Evolutionary conservation across 2,797 vertebrate genomes (phyloP), one percentile per base, ranked within the genome.

Genomic region (Diceros bicornis): DNA sequence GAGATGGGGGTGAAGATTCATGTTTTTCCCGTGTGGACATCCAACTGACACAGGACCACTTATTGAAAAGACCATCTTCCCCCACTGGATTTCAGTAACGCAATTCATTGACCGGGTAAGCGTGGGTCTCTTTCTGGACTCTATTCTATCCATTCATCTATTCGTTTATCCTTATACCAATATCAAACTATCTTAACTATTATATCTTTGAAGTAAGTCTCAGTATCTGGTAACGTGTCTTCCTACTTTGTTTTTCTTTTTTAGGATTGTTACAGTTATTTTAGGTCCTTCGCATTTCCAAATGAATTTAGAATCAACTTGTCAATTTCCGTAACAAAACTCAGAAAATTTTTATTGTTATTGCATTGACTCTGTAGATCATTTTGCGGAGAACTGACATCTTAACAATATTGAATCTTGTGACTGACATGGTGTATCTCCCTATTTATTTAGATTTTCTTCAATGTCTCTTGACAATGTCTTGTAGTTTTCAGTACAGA

Each of bases 201-300:
- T 91, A 27, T 62, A 69, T 69, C 61, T 79, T 89, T 59, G 21
- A 23, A 68, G 12, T 52, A 55, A 89, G 23, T 29, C 57, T 92
- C 21, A 55, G n/a, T 16, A 32, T 72, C 95, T 89, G 62, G 64
- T 37, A 68, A 44, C 17, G 0, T 44, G 4, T n/a, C 23, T 52
- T 41, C 66, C 62, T 59, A 72, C 25, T 95, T 88, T 37, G 2
- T 47, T 85, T 87, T 85, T 62, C 47, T 82, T 69, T 97, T 62
- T 79, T 64, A 32, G 95, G 44, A 88, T n/a, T 32, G 20, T 57
- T 66, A 66, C 3, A 75, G 44, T 37, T 79, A 27, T 50, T 95
- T 92, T 57, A 94, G 29, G 12, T 69, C 64, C 61, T 90, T 90
- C 57, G 25, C 52, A 27, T 86, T 94, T 89, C 55, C 41, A 86